phyloP scores from a whole-genome alignment of 2,113 vertebrate genomes.

The Podarcis raffonei region DNA sequence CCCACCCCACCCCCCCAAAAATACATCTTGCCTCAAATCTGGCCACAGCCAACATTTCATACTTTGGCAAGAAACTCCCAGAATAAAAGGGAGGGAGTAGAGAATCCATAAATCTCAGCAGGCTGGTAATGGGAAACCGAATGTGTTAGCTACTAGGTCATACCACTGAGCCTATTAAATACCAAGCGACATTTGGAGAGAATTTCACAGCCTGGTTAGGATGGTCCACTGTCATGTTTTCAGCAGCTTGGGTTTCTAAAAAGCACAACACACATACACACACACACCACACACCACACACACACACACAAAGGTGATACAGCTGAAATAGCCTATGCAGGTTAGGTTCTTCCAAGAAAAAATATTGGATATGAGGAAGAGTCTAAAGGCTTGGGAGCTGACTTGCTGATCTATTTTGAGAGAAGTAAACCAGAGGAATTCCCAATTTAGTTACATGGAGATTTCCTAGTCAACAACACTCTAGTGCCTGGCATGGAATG shows the following conservation, averaged over 20 bases:
- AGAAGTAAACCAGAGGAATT: slow-evolving; percentile 59
- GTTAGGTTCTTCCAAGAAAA: slow-evolving; percentile 52
- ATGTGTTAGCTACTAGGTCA: slow-evolving; percentile 41
- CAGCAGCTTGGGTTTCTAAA: slow-evolving; percentile 9
- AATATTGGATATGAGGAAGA: slow-evolving; percentile 25
- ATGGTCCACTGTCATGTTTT: slow-evolving; percentile 14
- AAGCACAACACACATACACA: neutral
- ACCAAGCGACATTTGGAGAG: slow-evolving; percentile 9
- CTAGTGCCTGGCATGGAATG: slow-evolving; percentile 32
- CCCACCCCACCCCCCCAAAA: too few relatives aligned
- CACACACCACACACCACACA: too few relatives aligned
- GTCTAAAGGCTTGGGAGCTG: slow-evolving; percentile 21
- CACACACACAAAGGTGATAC: too few relatives aligned
- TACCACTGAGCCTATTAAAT: slow-evolving; percentile 39
- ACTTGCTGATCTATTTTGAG: slow-evolving; percentile 58
- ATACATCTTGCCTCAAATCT: neutral
- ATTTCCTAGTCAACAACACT: slow-evolving; percentile 62
- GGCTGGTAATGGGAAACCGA: slow-evolving; percentile 44
- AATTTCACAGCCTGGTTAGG: slow-evolving; percentile 18
- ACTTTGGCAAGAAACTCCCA: fast-evolving
- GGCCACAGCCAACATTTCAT: neutral
- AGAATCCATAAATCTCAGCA: slow-evolving; percentile 23
- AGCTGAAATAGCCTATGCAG: neutral
- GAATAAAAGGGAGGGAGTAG: neutral
- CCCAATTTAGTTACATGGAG: slow-evolving; percentile 46